Percentiles rank a stretch among this genome's conserved stretches.
phyloP scores from a whole-genome alignment of 1,140 invertebrate species.

The Zaprionus ghesquierei region DNA sequence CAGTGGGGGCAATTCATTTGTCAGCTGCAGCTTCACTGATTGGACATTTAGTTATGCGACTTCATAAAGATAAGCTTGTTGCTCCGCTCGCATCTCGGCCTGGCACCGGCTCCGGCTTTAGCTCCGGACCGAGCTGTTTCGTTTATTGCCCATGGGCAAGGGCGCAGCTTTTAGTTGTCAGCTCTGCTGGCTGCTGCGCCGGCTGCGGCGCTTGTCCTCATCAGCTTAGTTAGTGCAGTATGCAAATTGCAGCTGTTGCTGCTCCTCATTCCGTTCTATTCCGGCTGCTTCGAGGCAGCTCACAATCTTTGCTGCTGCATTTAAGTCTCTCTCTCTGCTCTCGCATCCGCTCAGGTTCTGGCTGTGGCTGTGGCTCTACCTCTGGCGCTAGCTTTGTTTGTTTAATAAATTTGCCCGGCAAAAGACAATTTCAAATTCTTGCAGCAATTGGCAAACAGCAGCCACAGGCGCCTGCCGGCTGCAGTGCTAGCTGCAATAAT shows the following conservation, averaged over 20 bases:
- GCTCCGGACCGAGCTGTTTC: slow-evolving; percentile 19
- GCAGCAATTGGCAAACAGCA: slow-evolving; percentile 77
- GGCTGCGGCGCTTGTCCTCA: slow-evolving; percentile 36
- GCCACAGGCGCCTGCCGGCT: slow-evolving; percentile 32
- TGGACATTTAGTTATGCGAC: slow-evolving; percentile 73
- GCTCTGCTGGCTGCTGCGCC: slow-evolving; percentile 22
- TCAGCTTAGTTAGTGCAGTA: slow-evolving; percentile 72
- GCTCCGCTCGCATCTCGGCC: neutral
- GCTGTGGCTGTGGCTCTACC: slow-evolving; percentile 25
- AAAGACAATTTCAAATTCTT: slow-evolving; percentile 81
- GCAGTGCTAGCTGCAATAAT: slow-evolving; percentile 21
- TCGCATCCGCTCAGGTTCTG: slow-evolving; percentile 8
- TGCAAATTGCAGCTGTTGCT: slow-evolving; percentile 55
- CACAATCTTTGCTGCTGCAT: slow-evolving; percentile 28
- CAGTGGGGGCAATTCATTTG: slow-evolving; percentile 51
- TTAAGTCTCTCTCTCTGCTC: neutral
- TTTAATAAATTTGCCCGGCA: slow-evolving; percentile 75
- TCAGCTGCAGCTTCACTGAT: slow-evolving; percentile 60
- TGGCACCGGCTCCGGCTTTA: neutral
- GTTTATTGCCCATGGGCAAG: slow-evolving; percentile 71
- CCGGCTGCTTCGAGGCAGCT: slow-evolving; percentile 47
- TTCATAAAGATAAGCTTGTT: slow-evolving; percentile 70
- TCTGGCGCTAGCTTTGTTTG: slow-evolving; percentile 60
- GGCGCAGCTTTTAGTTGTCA: slow-evolving; percentile 41
- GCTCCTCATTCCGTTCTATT: slow-evolving; percentile 42